Conservation (phyloP, 1,140 invertebrate species). For the Batillaria attramentaria region DNA sequence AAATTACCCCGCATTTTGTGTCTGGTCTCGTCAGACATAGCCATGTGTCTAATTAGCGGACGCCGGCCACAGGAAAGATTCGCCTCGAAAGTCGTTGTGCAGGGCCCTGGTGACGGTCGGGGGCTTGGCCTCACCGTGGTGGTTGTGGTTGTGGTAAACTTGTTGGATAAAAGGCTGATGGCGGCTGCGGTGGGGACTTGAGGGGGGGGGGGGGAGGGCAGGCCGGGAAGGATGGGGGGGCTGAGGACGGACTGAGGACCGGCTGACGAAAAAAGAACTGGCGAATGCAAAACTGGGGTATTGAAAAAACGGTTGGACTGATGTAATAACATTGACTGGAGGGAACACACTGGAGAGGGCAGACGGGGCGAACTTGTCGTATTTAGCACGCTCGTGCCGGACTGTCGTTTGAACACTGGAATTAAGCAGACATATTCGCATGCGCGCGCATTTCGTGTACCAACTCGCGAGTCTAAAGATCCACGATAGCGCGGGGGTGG, state of each 20-base stretch:
- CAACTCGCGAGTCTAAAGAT: too few species aligned
- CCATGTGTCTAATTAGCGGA: neutral
- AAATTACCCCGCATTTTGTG: neutral
- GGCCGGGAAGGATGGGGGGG: neutral
- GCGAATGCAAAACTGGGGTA: too few species aligned
- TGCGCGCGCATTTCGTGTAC: neutral
- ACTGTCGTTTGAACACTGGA: neutral
- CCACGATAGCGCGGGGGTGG: too few species aligned
- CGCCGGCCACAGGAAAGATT: neutral
- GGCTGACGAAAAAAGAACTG: neutral
- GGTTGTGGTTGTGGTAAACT: neutral
- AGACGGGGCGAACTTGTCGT: neutral
- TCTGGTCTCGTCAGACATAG: neutral
- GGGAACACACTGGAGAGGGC: neutral
- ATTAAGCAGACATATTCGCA: neutral
- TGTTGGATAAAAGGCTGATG: neutral
- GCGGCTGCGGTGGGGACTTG: neutral
- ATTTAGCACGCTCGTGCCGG: neutral
- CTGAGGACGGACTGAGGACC: neutral
- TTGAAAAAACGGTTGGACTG: too few species aligned
- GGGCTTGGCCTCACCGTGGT: neutral
- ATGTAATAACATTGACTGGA: too few species aligned
- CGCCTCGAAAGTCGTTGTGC: neutral
- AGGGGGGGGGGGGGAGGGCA: neutral
- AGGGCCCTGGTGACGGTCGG: neutral